Conservation (phyloP, 2,113 vertebrate species). For the Mobula birostris region DNA sequence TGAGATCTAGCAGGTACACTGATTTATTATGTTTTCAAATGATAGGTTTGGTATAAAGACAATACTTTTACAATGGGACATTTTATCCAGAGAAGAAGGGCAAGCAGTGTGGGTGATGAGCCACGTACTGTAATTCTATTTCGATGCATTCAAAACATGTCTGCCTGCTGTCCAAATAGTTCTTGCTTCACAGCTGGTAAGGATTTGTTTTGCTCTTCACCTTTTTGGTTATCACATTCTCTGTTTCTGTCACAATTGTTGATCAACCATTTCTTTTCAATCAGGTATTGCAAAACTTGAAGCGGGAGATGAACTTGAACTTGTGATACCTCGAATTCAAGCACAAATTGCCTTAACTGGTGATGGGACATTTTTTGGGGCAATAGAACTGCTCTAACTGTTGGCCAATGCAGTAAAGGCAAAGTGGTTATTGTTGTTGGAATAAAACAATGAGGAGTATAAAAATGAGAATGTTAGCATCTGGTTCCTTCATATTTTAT, state of each 20-base stretch:
- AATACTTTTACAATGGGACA: constrained; percentile 84
- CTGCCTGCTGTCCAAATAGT: constrained; percentile 68
- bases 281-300: constrained; percentile 87
- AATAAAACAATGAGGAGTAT: neutral
- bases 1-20: neutral
- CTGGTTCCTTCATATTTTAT: neutral
- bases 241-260: constrained; percentile 40
- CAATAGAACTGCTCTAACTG: constrained; percentile 73
- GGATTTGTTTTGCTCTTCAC: constrained; percentile 28
- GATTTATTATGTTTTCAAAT: constrained; percentile 38
- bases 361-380: constrained; percentile 84
- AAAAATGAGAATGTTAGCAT: neutral
- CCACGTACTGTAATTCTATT: constrained; percentile 75
- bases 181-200: constrained; percentile 94
- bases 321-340: constrained; percentile 73
- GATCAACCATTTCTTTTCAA: constrained; percentile 29
- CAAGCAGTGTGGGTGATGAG: constrained; percentile 78
- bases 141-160: constrained; percentile 90
- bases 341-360: constrained; percentile 79
- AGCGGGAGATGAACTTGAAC: constrained; percentile 77
- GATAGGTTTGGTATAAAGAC: constrained; percentile 82
- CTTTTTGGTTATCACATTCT: neutral
- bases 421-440: neutral
- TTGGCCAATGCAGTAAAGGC: neutral
- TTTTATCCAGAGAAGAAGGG: constrained; percentile 81